Evolutionary conservation across 2,797 vertebrate species (phyloP).

Genomic region (Hypotaenidia okinawae): DNA sequence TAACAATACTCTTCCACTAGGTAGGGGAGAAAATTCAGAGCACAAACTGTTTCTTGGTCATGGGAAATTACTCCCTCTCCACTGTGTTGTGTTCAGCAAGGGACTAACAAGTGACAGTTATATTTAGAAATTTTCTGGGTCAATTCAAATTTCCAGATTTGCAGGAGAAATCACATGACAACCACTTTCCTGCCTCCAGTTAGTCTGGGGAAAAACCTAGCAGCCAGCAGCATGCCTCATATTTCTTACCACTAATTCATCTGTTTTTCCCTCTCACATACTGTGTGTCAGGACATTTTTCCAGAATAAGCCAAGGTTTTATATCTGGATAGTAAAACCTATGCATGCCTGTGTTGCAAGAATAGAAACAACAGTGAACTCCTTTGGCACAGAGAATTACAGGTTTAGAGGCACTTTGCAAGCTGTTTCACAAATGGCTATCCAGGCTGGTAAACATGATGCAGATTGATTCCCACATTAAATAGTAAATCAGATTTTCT

Average conservation of each 20-base stretch:
- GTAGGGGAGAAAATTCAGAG: not conserved
- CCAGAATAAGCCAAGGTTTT: not conserved
- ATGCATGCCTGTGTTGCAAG: not conserved
- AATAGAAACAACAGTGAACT: not conserved
- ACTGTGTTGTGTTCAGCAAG: not conserved
- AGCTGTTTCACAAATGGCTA: not conserved
- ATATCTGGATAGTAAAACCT: not conserved
- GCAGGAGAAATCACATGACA: not conserved
- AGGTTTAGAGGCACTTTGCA: not conserved
- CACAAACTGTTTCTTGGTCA: not conserved
- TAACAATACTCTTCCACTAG: not conserved
- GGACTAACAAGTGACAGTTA: not conserved
- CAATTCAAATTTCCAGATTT: not conserved
- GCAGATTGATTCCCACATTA: not conserved
- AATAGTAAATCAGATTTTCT: not conserved
- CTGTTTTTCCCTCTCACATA: not conserved
- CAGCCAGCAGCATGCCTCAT: not conserved
- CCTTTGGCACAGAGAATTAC: not conserved
- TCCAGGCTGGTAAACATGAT: not conserved
- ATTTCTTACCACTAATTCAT: accelerated
- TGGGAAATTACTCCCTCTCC: not conserved
- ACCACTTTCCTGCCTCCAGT: not conserved
- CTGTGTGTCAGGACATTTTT: not conserved
- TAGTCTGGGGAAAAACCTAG: not conserved
- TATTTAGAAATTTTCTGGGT: not conserved